phyloP scores from a whole-genome alignment of 2,113 vertebrate genomes.

The Coturnix japonica region DNA sequence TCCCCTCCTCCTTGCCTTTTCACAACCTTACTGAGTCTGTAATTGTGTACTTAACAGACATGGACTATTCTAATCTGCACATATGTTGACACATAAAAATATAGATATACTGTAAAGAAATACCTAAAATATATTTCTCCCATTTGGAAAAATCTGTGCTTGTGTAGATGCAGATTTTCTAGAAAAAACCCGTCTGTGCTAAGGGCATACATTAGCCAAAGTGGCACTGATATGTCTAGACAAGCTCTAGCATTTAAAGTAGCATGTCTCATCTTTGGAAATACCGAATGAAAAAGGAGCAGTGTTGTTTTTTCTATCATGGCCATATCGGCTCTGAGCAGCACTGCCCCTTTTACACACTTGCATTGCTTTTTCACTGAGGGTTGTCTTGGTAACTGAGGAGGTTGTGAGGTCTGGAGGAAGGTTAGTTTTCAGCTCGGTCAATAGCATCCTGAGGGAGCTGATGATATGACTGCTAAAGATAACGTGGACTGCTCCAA shows the following conservation, averaged over 20 bases:
- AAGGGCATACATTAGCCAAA: not conserved
- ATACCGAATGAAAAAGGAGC: not conserved
- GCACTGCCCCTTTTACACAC: not conserved
- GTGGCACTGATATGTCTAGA: not conserved
- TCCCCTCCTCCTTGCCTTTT: not conserved
- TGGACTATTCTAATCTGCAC: not conserved
- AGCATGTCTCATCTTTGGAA: not conserved
- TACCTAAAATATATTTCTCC: not conserved
- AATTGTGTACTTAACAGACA: not conserved
- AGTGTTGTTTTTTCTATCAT: not conserved
- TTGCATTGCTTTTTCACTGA: not conserved
- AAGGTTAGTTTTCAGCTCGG: not conserved
- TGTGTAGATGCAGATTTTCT: not conserved
- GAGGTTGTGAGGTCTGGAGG: not conserved
- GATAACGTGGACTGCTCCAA: not conserved
- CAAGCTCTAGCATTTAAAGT: not conserved
- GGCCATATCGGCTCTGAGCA: not conserved
- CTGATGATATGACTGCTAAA: not conserved
- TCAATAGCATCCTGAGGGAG: not conserved
- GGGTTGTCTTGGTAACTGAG: not conserved
- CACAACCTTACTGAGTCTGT: not conserved
- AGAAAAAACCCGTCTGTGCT: not conserved
- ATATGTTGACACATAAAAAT: not conserved
- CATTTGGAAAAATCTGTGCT: not conserved
- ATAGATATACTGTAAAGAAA: not conserved